A percentile compares a stretch with the other conserved stretches of the same genome.
Conservation (phyloP, 2,113 vertebrate genomes). For the Emydocephalus ijimae region DNA sequence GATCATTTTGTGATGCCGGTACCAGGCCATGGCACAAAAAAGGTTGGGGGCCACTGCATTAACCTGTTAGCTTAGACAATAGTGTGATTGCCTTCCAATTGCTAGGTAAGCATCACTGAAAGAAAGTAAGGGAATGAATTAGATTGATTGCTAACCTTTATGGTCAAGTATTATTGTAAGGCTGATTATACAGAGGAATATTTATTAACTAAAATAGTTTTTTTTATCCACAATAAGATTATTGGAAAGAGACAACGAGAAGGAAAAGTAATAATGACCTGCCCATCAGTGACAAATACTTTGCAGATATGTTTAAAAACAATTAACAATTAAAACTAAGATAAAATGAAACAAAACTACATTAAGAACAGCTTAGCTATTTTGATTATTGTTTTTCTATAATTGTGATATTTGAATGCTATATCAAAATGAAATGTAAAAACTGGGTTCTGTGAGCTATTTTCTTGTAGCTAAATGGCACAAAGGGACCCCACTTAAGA, state of each 20-base stretch:
- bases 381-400: background rate
- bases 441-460: background rate
- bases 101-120: background rate
- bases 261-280: background rate
- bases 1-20: too few relatives aligned
- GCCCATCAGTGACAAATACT: background rate
- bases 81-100: background rate
- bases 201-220: background rate
- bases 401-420: background rate
- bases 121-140: background rate
- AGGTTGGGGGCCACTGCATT: too few relatives aligned
- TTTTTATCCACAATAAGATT: background rate
- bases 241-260: background rate
- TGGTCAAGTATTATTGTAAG: background rate
- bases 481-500: background rate
- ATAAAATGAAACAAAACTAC: background rate
- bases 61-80: background rate
- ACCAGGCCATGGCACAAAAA: too few relatives aligned
- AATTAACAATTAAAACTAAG: background rate
- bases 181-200: background rate
- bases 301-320: background rate
- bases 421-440: background rate
- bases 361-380: background rate
- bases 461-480: background rate
- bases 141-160: background rate